A percentile compares a stretch with the other conserved stretches of the same genome.
These are phyloP conservation scores for Beaufortia kweichowensis DNA, from an alignment of 2,113 vertebrate genomes.

Conservation along the genomic window DNA sequence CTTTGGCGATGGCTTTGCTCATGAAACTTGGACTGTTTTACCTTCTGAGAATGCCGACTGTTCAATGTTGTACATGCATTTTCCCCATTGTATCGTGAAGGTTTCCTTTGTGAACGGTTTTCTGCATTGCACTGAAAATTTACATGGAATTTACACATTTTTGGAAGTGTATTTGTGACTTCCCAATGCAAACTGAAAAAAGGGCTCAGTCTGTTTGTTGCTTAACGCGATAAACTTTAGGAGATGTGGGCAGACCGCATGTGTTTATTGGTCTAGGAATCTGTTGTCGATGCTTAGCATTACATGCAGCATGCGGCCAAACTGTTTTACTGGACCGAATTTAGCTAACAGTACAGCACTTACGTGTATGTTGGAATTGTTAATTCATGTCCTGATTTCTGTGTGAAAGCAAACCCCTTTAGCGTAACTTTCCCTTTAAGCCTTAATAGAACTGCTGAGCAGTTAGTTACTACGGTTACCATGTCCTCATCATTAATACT, in stretches of 20 bases:
- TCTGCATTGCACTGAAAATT: slow-evolving; percentile 50
- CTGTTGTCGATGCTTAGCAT: slow-evolving; percentile 17
- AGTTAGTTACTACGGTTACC: slow-evolving; percentile 45
- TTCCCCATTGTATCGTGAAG: slow-evolving; percentile 43
- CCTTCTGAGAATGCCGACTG: slow-evolving; percentile 73
- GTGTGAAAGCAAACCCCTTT: slow-evolving; percentile 54
- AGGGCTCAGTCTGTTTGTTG: slow-evolving; percentile 53
- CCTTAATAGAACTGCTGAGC: slow-evolving; percentile 56
- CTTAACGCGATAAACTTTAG: slow-evolving; percentile 42
- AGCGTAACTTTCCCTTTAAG: slow-evolving; percentile 46
- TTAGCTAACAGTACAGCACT: slow-evolving; percentile 26
- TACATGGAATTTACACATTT: slow-evolving; percentile 41
- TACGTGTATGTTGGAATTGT: slow-evolving; percentile 22
- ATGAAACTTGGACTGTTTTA: slow-evolving; percentile 69
- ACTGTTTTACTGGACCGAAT: slow-evolving; percentile 15
- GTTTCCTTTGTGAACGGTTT: slow-evolving; percentile 40
- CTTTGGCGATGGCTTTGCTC: too few species aligned
- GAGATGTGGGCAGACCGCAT: slow-evolving; percentile 49
- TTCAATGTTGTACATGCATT: slow-evolving; percentile 52
- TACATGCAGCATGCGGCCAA: slow-evolving; percentile 36
- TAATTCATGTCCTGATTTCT: slow-evolving; percentile 13
- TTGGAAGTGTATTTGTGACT: slow-evolving; percentile 51
- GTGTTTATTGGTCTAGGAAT: slow-evolving; percentile 33
- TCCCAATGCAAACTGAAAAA: slow-evolving; percentile 56
- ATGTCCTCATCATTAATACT: slow-evolving; percentile 29